Base-by-base conservation (phyloP, 2,113 vertebrate species). In the Echinops telfairi region DNA sequence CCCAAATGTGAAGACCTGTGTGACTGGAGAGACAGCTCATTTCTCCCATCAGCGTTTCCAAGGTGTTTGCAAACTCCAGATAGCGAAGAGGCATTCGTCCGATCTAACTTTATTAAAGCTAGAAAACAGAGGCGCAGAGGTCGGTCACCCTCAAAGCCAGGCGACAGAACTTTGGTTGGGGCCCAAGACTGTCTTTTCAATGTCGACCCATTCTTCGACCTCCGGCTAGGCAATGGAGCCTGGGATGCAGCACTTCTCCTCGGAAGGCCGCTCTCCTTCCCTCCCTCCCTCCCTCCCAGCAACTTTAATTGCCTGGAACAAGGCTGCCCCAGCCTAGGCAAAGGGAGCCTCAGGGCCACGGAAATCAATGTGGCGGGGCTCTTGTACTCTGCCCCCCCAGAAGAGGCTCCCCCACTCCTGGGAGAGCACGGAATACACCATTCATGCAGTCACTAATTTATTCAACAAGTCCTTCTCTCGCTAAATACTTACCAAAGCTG, bases 31-130 rank as follows among this genome's bases (percentile, higher is more conserved):
- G 31, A 80, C 27, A 84, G 27, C 71, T 64, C 2, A 83, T 57
- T 91, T 96, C 60, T 95, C 87, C 73, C n/a, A 43, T 87, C 53
- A 78, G 33, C 36, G 62, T 94, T 85, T 57, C 79, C 92, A 92
- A 89, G 79, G 53, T 47, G 0, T 47, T 90, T 85, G 25, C 47
- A 85, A 93, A 82, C 73, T 66, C n/a, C 83, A 86, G 58, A 79
- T n/a, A 86, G 14, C 92, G 66, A 58, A 80, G 27, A 92, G 83
- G 27, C n/a, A 77, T 47, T 64, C 68, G 89, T 81, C 36, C 31
- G 64, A 40, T 76, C 73, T 83, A 60, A 40, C 10, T 58, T 91
- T 79, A 75, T 82, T 90, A 36, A 88, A 86, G 36, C 2, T 57
- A 92, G 78, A 81, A 84, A 81, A 82, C 38, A 17, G 66, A 27